Base-by-base conservation (phyloP, 92 coral and sea anemone species). In the Nematostella vectensis region DNA sequence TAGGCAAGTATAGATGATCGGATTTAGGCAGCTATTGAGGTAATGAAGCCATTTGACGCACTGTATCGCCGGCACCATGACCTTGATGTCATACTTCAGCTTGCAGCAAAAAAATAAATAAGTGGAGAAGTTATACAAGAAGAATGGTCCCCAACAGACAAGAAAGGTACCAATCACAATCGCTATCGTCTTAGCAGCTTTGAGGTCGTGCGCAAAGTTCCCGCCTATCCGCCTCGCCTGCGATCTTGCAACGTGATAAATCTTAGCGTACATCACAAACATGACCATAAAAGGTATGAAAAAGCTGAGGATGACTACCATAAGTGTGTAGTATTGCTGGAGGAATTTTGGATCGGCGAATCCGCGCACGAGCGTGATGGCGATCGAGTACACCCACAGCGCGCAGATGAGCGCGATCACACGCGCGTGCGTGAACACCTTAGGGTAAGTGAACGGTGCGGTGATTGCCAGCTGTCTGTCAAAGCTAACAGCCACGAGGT, bases 171-270 rank as follows among this genome's bases (percentile, higher is more conserved):
- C 98, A 31, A 91, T 77, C 10, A 91, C 96, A 19, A 91, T 87
- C 11, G 96, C 98, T 23, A 91, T 87, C 19, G 98, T 91, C 63
- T 91, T 91, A 4, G 95, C 80, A 11, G 98, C 98, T 61, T 91
- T 91, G 52, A 91, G 63, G 50, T 91, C 98, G 18, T 67, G 76
- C 18, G 93, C 80, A 58, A 60, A 87, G 70, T 91, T 77, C 28
- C 86, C 88, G 36, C 95, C 81, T 1, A 91, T 73, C 55, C 89
- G 83, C 12, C 73, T 87, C 33, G 98, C 88, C 59, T 91, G 98
- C 31, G 81, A 80, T 37, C 91, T 77, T 6, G 98, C 98, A 29
- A 87, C 96, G 28, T 65, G 68, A 66, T 80, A 81, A 37, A 91
- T 91, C 54, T 80, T 80, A 24, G 74, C 55, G 76, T 91, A 91